Evolutionary conservation across 2,113 vertebrate species (phyloP).

Genomic region (Sinosuthora webbiana): DNA sequence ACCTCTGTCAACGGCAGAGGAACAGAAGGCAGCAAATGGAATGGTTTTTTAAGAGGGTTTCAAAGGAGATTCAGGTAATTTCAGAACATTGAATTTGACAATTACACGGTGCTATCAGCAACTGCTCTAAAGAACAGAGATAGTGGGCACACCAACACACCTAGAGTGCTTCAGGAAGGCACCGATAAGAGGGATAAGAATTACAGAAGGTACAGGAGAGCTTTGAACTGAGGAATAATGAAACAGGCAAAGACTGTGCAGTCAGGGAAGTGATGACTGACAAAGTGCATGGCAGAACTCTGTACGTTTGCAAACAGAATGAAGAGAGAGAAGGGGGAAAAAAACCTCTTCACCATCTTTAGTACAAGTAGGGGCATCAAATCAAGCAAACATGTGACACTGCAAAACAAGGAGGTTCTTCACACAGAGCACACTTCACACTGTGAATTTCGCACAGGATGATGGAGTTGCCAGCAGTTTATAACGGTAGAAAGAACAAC

Average conservation of each 20-base stretch:
- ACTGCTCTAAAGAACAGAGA: not conserved
- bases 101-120: not conserved
- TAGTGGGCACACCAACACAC: not conserved
- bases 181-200: not conserved
- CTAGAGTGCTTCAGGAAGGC: not conserved
- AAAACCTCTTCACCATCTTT: not conserved
- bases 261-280: not conserved
- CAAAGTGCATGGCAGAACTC: not conserved
- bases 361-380: not conserved
- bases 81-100: constrained; percentile 7
- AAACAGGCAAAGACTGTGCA: not conserved
- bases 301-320: not conserved
- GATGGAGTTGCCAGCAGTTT: not conserved
- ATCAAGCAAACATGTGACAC: not conserved
- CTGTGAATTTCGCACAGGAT: not conserved
- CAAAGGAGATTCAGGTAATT: constrained; percentile 26
- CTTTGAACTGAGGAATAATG: not conserved
- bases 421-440: not conserved
- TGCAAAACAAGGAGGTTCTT: not conserved
- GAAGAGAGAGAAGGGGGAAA: not conserved
- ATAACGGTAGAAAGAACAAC: not conserved
- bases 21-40: constrained; percentile 13
- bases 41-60: not conserved
- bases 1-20: not conserved
- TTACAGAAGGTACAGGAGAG: not conserved